These are phyloP conservation scores for Dicranocentrus wangi DNA, from an alignment of 2,888 invertebrate species.

Conservation along the genomic window DNA sequence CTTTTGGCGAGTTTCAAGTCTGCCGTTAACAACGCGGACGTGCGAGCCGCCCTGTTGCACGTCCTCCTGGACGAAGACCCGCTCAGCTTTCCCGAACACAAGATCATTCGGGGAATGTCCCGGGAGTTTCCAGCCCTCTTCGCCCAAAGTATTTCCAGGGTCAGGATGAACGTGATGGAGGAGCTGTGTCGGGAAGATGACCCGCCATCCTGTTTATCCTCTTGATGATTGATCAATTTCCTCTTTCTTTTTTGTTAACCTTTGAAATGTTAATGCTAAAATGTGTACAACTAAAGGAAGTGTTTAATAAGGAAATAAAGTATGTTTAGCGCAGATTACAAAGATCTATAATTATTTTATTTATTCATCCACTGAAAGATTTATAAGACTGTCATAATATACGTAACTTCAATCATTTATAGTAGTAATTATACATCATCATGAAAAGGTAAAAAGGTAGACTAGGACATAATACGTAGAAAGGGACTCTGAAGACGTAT, in stretches of 20 bases:
- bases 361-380: conserved; percentile 50
- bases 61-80: conserved; percentile 57
- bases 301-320: background rate
- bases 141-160: conserved; percentile 25
- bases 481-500: conserved; percentile 24
- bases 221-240: conserved; percentile 13
- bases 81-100: conserved; percentile 48
- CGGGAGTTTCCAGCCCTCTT: conserved; percentile 54
- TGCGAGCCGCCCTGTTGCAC: conserved; percentile 39
- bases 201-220: conserved; percentile 20
- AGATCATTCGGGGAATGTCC: conserved; percentile 43
- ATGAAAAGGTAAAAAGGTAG: conserved; percentile 65
- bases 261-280: too few species aligned
- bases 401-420: conserved; percentile 39
- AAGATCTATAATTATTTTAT: conserved; percentile 13
- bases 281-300: background rate
- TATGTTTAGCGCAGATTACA: background rate
- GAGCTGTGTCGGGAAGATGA: background rate
- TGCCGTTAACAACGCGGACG: conserved; percentile 2
- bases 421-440: conserved; percentile 6
- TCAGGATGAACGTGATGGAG: background rate
- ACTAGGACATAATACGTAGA: conserved; percentile 44
- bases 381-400: conserved; percentile 44
- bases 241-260: background rate
- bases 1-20: conserved; percentile 15